Evolutionary conservation across 1,140 invertebrate species (phyloP), one percentile per base, ranked within the genome.

Genomic region (Elysia chlorotica): DNA sequence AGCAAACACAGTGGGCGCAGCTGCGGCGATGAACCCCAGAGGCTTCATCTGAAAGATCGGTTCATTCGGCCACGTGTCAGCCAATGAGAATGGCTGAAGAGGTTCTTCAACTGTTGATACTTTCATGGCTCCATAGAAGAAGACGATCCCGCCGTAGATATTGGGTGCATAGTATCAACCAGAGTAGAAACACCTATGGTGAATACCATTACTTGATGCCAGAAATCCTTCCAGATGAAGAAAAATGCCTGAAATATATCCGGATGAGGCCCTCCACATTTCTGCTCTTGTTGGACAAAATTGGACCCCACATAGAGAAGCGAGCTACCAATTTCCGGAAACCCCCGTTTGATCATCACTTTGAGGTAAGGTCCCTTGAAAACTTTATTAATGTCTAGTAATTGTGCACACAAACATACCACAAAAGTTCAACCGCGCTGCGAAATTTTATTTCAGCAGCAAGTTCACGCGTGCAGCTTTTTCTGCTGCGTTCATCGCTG

Each of bases 21-120:
- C n/a, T n/a, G n/a, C n/a, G n/a, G n/a, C n/a, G n/a, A n/a, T n/a
- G n/a, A n/a, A n/a, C n/a, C n/a, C n/a, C n/a, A n/a, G n/a, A n/a
- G n/a, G n/a, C n/a, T n/a, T n/a, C n/a, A n/a, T n/a, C n/a, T n/a
- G n/a, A n/a, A n/a, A n/a, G n/a, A n/a, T 62, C 23, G 0, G 81
- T 79, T 59, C 79, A 86, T 17, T 76, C 61, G 63, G 75, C 78
- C 0, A 84, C 73, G 48, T 80, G 74, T 65, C 80, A 75, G 59
- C 83, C 84, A 74, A 65, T 80, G 78, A 23, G 41, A 37, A 66
- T 21, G 21, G 31, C n/a, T 14, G 23, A 17, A 35, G 41, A 14
- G 41, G 41, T n/a, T 48, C 41, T 48, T 48, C n/a, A 48, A n/a
- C 41, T 48, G 10, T n/a, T 48, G 10, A 10, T 59, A 10, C 28